phyloP scores from a whole-genome alignment of 2,888 invertebrate genomes.

The Xanthostigma xanthostigma region DNA sequence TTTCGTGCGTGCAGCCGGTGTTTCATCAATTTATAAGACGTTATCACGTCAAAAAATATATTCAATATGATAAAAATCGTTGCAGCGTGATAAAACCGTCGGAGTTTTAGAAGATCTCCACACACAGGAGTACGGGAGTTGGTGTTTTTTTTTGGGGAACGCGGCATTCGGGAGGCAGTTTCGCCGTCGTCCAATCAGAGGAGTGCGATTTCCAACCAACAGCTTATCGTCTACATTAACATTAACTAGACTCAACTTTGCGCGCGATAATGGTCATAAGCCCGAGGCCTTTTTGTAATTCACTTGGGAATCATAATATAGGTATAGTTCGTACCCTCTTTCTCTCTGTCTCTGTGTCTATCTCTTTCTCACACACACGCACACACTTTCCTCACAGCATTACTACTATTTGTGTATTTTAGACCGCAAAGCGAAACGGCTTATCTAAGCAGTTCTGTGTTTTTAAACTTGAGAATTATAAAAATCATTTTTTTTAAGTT shows the following conservation, averaged over 20 bases:
- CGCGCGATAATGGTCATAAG: constrained; percentile 15
- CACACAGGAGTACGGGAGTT: too few species aligned
- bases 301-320: constrained; percentile 1
- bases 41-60: too few species aligned
- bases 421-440: constrained; percentile 10
- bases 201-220: constrained; percentile 6
- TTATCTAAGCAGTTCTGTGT: constrained; percentile 11
- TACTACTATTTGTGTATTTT: constrained; percentile 1
- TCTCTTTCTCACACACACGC: too few species aligned
- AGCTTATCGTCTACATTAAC: constrained; percentile 16
- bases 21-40: too few species aligned
- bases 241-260: constrained; percentile 11
- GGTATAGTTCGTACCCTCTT: too few species aligned
- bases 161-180: constrained; percentile 9
- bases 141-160: neutral
- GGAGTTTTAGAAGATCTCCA: too few species aligned
- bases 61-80: too few species aligned
- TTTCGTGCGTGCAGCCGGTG: too few species aligned
- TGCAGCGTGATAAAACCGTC: too few species aligned
- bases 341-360: too few species aligned
- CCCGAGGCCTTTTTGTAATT: constrained; percentile 16
- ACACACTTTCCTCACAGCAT: too few species aligned
- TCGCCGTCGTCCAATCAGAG: constrained; percentile 11
- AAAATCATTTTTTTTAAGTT: constrained; percentile 1
- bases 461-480: constrained; percentile 9